Conservation (phyloP, 2,797 vertebrate species). For the Stomatorhinus walkeri region DNA sequence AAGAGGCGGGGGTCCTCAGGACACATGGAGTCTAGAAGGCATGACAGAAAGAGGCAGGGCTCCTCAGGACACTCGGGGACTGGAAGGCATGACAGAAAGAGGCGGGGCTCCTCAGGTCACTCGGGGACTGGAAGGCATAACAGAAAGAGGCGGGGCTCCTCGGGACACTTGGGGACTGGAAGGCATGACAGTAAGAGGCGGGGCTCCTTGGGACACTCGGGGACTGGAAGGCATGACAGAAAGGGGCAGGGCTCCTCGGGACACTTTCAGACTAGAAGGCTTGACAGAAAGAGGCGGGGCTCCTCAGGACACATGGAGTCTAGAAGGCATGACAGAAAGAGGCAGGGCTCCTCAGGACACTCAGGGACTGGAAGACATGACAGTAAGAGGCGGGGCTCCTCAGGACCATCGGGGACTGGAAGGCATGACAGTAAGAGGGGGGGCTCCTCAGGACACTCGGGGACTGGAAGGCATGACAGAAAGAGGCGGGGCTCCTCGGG, state of each 20-base stretch:
- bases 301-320: too few species aligned
- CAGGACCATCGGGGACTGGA: too few species aligned
- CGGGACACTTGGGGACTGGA: constrained; percentile 10
- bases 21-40: too few species aligned
- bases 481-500: neutral
- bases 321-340: neutral
- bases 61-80: constrained; percentile 3
- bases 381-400: neutral
- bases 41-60: neutral
- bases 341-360: too few species aligned
- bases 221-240: neutral
- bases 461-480: constrained; percentile 26
- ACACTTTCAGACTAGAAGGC: too few species aligned
- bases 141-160: neutral
- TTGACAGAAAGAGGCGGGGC: neutral
- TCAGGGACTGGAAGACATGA: neutral
- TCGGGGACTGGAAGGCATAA: constrained; percentile 27
- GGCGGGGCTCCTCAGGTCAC: neutral
- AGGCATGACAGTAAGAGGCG: constrained; percentile 18
- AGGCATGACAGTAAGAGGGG: neutral
- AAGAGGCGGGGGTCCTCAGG: too few species aligned
- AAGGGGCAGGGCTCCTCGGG: too few species aligned
- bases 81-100: constrained; percentile 21
- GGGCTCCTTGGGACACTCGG: neutral
- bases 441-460: neutral